phyloP scores from a whole-genome alignment of 2,113 vertebrate species.

The Psilopsiagon aymara region DNA sequence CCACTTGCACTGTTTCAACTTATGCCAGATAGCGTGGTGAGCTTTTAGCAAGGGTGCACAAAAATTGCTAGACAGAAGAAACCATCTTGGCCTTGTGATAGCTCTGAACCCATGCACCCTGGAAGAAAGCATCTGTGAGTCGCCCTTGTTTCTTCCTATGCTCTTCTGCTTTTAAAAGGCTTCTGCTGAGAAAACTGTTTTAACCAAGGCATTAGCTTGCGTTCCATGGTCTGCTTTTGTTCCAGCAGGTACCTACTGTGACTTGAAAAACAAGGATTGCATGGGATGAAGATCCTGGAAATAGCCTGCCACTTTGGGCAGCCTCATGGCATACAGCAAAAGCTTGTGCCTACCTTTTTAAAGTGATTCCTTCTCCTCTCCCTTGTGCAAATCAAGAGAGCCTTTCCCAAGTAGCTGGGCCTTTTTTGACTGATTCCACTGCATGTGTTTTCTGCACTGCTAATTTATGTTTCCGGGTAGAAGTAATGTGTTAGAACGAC shows the following conservation, averaged over 20 bases:
- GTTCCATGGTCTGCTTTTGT: background rate
- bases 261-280: background rate
- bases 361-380: background rate
- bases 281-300: background rate
- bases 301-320: background rate
- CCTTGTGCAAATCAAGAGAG: background rate
- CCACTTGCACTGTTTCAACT: background rate
- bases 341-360: background rate
- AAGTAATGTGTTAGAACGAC: background rate
- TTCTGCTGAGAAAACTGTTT: background rate
- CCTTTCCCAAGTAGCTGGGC: background rate
- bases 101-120: background rate
- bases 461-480: background rate
- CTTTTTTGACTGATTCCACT: background rate
- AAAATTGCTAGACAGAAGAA: background rate
- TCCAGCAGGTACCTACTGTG: background rate
- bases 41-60: background rate
- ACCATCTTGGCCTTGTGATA: background rate
- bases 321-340: background rate
- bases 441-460: background rate
- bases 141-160: background rate
- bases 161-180: background rate
- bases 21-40: background rate
- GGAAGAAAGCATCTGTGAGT: conserved; percentile 39
- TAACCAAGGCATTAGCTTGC: background rate